phyloP scores from a whole-genome alignment of 2,113 vertebrate species.

The Lathamus discolor region DNA sequence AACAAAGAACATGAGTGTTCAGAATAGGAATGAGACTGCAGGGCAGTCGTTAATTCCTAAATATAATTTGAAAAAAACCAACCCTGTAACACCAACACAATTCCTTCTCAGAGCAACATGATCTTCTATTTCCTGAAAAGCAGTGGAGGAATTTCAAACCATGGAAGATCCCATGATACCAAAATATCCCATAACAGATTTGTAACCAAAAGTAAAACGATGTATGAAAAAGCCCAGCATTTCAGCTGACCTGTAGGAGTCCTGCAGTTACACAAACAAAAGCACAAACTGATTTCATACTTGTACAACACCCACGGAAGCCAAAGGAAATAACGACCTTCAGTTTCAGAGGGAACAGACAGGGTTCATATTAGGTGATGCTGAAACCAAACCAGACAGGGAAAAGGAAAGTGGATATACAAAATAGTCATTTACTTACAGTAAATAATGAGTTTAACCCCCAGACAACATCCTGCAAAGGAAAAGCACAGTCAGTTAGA shows the following conservation, averaged over 20 bases:
- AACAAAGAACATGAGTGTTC: background rate
- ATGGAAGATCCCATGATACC: background rate
- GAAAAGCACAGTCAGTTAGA: conserved; percentile 21
- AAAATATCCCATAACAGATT: background rate
- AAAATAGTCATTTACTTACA: conserved; percentile 81
- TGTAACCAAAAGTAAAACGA: background rate
- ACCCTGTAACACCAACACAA: background rate
- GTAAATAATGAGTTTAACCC: conserved; percentile 98
- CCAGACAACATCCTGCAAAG: conserved; percentile 95
- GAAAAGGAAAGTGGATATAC: background rate
- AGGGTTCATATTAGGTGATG: background rate
- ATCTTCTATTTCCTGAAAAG: background rate
- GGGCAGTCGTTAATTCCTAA: background rate
- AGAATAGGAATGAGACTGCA: background rate
- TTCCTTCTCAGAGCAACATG: background rate
- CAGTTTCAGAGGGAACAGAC: background rate
- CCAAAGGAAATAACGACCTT: background rate
- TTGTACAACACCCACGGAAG: background rate
- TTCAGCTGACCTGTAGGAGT: background rate
- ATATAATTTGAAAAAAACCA: fast-evolving
- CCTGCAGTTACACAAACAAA: background rate
- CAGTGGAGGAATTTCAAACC: background rate
- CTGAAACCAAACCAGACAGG: background rate
- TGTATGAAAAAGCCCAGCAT: background rate
- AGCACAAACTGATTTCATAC: background rate